A percentile compares a stretch with the other conserved stretches of the same genome.
Conservation (phyloP, 2,797 vertebrate genomes). For the Alca torda region DNA sequence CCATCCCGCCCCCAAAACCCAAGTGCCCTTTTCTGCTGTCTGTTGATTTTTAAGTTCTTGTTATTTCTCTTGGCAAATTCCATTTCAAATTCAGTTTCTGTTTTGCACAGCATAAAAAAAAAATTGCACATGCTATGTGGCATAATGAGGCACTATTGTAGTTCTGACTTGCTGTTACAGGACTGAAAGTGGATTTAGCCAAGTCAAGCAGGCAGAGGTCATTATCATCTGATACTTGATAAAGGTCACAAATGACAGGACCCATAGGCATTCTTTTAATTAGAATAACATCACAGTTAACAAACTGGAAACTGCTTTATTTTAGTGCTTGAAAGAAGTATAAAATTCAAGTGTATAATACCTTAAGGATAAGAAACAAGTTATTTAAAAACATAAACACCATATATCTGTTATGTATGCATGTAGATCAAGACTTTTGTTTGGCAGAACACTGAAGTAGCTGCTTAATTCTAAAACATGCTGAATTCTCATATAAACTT, state of each 20-base stretch:
- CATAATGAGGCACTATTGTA: constrained; percentile 22
- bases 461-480: not conserved
- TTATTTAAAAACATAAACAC: not conserved
- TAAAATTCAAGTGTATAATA: not conserved
- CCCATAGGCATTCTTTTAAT: not conserved
- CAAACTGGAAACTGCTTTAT: not conserved
- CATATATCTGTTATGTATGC: not conserved
- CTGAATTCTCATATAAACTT: not conserved
- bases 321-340: not conserved
- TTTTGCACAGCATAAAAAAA: not conserved
- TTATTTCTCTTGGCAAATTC: constrained; percentile 48
- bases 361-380: not conserved
- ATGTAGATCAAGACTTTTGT: not conserved
- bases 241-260: constrained; percentile 39
- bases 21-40: constrained; percentile 33
- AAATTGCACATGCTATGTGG: not conserved
- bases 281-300: not conserved
- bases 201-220: constrained; percentile 1
- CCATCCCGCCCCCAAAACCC: not conserved
- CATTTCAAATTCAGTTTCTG: constrained; percentile 9
- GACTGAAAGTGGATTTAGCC: not conserved
- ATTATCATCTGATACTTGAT: not conserved
- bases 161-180: not conserved
- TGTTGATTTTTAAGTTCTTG: constrained; percentile 47
- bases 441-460: not conserved